phyloP scores from a whole-genome alignment of 2,888 invertebrate genomes.

The Rotaria socialis region DNA sequence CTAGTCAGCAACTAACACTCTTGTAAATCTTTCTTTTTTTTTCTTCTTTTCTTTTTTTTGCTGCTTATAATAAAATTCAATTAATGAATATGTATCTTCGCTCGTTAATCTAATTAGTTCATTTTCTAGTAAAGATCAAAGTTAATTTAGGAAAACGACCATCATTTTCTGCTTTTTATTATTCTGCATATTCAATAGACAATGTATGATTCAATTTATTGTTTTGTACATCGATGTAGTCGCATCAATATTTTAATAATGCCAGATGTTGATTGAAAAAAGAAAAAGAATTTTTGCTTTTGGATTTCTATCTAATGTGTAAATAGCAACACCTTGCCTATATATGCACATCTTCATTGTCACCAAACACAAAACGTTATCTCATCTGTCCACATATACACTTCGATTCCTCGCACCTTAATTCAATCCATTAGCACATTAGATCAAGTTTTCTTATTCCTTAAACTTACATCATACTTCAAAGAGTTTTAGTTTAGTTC shows the following conservation, averaged over 20 bases:
- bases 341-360: constrained; percentile 10
- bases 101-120: background rate
- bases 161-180: background rate
- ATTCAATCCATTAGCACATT: constrained; percentile 22
- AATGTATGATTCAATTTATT: constrained; percentile 1
- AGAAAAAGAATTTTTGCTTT: background rate
- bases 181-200: background rate
- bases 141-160: constrained; percentile 15
- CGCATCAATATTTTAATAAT: background rate
- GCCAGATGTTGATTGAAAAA: constrained; percentile 1
- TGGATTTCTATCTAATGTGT: background rate
- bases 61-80: constrained; percentile 10
- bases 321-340: background rate
- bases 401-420: background rate
- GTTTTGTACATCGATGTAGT: background rate
- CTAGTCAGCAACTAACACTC: background rate
- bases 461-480: background rate
- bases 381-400: background rate
- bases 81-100: background rate
- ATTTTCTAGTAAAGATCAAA: constrained; percentile 2
- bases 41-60: background rate
- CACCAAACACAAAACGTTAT: constrained; percentile 9
- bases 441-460: background rate
- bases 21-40: background rate
- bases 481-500: background rate